Evolutionary conservation across 1,140 invertebrate genomes (phyloP).

Genomic region (Drepana arcuata): DNA sequence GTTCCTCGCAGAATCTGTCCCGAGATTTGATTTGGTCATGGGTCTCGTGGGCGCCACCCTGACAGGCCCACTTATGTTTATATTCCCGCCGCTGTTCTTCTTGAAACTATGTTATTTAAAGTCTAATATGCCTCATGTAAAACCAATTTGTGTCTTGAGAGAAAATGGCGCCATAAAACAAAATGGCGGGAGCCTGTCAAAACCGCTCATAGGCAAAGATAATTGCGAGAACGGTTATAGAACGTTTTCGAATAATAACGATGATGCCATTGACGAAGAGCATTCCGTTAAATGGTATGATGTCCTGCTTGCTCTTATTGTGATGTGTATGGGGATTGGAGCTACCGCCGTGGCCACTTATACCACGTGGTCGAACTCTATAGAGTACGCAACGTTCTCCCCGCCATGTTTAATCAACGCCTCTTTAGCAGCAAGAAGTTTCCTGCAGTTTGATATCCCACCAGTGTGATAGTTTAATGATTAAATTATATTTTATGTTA

Average conservation of each 20-base stretch:
- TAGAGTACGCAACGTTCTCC: constrained; percentile 73
- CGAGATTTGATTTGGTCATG: constrained; percentile 92
- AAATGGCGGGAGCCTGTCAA: constrained; percentile 22
- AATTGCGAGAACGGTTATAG: constrained; percentile 37
- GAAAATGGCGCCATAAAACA: constrained; percentile 14
- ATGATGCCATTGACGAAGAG: constrained; percentile 19
- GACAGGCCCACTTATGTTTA: constrained; percentile 87
- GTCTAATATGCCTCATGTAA: constrained; percentile 8
- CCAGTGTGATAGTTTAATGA: too few relatives aligned
- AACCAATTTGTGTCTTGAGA: constrained; percentile 1
- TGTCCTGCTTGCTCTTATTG: constrained; percentile 55
- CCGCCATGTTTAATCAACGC: constrained; percentile 78
- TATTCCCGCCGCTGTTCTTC: constrained; percentile 90
- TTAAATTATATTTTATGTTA: too few relatives aligned
- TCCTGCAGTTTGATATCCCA: too few relatives aligned
- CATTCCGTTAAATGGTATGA: constrained; percentile 46
- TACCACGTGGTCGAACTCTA: constrained; percentile 74
- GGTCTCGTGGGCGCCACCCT: constrained; percentile 88
- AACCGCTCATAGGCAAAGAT: constrained; percentile 23
- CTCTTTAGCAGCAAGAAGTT: constrained; percentile 50
- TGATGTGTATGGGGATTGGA: constrained; percentile 71
- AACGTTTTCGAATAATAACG: constrained; percentile 37
- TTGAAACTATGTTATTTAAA: constrained; percentile 71
- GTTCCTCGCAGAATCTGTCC: constrained; percentile 85
- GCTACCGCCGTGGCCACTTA: constrained; percentile 75